A percentile compares a stretch with the other conserved stretches of the same genome.
phyloP scores from a whole-genome alignment of 2,888 invertebrate genomes.

The Meteorus colon region DNA sequence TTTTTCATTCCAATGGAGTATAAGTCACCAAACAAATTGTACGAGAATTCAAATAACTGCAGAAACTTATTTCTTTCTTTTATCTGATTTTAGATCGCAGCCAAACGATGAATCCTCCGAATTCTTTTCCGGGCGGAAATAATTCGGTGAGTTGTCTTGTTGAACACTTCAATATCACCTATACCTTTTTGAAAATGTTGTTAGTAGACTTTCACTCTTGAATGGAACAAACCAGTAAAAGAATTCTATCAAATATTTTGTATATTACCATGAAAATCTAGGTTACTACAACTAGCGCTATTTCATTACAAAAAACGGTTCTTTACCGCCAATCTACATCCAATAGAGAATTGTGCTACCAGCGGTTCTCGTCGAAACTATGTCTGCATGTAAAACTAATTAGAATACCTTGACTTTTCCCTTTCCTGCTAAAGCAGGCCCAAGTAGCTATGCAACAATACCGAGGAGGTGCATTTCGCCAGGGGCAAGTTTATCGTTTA shows the following conservation, averaged over 20 bases:
- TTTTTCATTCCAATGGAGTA: too few species aligned
- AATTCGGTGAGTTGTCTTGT: conserved; percentile 5
- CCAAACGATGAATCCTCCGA: background rate
- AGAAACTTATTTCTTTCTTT: background rate
- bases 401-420: conserved; percentile 55
- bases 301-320: background rate
- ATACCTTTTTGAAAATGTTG: background rate
- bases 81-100: background rate
- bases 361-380: background rate
- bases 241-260: background rate
- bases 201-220: background rate
- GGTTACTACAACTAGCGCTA: background rate
- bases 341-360: conserved; percentile 17
- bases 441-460: conserved; percentile 74
- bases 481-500: conserved; percentile 72
- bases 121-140: background rate
- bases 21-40: too few species aligned
- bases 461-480: conserved; percentile 73
- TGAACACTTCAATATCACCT: background rate
- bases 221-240: background rate
- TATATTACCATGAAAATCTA: background rate
- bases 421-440: conserved; percentile 71
- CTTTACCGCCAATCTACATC: background rate
- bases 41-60: background rate
- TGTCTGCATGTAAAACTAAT: conserved; percentile 43